These are phyloP conservation scores for Ischnus inquisitorius DNA, from an alignment of 2,888 invertebrate species.

Conservation along the genomic window DNA sequence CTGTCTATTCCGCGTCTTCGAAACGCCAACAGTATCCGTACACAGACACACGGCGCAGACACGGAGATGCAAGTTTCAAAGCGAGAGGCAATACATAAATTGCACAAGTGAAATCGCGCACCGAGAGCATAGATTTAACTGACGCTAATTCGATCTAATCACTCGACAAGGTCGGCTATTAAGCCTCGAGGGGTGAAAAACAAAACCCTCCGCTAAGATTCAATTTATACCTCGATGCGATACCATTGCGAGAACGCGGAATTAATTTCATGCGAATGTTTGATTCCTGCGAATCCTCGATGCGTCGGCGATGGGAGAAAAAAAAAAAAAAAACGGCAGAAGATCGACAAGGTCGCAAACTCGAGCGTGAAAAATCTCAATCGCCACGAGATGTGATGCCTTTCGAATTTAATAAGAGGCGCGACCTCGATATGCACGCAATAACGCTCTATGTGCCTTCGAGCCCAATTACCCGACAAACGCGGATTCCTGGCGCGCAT, in stretches of 20 bases:
- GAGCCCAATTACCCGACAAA: constrained; percentile 71
- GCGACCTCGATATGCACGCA: constrained; percentile 74
- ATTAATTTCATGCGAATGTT: neutral
- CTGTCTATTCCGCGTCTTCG: constrained; percentile 17
- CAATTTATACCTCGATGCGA: neutral
- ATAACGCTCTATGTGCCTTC: constrained; percentile 57
- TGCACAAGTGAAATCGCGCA: constrained; percentile 56
- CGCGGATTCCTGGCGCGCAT: constrained; percentile 69
- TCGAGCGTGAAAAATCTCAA: constrained; percentile 67
- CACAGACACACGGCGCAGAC: constrained; percentile 1
- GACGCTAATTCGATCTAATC: constrained; percentile 68
- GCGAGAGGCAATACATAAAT: constrained; percentile 51
- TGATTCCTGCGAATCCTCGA: neutral
- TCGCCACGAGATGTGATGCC: constrained; percentile 40
- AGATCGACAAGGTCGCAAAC: constrained; percentile 67
- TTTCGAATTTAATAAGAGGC: constrained; percentile 67
- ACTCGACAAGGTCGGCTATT: constrained; percentile 62
- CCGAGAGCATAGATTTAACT: constrained; percentile 45
- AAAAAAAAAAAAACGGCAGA: neutral
- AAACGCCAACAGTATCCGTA: neutral
- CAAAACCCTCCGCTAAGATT: neutral
- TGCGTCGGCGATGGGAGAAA: neutral
- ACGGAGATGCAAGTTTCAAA: constrained; percentile 3
- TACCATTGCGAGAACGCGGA: neutral
- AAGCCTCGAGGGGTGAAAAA: constrained; percentile 32